phyloP scores from a whole-genome alignment of 2,113 vertebrate species.

The Abramis brama region DNA sequence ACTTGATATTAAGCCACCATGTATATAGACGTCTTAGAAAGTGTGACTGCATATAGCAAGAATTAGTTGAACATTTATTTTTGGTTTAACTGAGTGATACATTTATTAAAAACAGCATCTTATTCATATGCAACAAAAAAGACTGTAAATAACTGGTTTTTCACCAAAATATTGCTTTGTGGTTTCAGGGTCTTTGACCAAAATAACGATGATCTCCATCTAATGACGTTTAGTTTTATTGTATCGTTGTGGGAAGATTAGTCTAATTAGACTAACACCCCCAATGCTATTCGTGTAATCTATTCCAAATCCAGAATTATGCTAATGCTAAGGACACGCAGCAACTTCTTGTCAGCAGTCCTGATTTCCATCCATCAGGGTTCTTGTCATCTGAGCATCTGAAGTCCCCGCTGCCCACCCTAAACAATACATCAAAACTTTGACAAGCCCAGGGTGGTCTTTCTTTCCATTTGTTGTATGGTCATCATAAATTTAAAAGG shows the following conservation, averaged over 20 bases:
- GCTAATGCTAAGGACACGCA: constrained; percentile 6
- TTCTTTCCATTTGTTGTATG: background rate
- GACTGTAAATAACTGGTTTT: background rate
- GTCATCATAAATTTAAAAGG: background rate
- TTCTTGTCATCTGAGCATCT: background rate
- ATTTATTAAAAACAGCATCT: background rate
- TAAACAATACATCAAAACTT: background rate
- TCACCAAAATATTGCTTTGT: background rate
- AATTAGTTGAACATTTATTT: background rate
- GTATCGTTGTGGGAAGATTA: constrained; percentile 27
- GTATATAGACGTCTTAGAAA: background rate
- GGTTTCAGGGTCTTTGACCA: background rate
- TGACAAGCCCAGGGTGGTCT: background rate
- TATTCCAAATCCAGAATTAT: constrained; percentile 22
- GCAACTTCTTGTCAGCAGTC: constrained; percentile 1
- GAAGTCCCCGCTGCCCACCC: background rate
- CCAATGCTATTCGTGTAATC: constrained; percentile 23
- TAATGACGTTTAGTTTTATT: constrained; percentile 9
- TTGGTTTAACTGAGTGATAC: background rate
- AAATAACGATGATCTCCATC: background rate
- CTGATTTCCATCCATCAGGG: background rate
- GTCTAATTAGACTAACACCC: constrained; percentile 24
- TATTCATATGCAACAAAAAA: background rate
- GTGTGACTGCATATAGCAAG: background rate
- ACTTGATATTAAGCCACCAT: background rate